Conservation (phyloP, 2,888 invertebrate species). For the Dryobotodes eremita region DNA sequence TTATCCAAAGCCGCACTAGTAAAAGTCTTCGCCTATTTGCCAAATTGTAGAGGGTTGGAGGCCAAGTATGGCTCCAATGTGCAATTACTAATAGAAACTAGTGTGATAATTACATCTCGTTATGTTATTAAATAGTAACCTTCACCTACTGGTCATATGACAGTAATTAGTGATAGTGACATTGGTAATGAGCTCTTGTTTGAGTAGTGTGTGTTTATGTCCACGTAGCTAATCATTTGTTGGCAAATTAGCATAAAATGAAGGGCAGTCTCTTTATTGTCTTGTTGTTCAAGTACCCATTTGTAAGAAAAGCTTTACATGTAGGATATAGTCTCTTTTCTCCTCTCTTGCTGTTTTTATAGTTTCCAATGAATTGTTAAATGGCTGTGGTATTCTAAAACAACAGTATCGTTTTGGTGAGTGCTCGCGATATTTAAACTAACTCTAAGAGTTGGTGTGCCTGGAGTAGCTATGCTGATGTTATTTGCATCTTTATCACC, state of each 20-base stretch:
- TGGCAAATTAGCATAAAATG: neutral
- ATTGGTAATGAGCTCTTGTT: slow-evolving; percentile 38
- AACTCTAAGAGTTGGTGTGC: neutral
- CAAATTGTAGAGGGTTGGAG: slow-evolving; percentile 41
- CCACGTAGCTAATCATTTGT: neutral
- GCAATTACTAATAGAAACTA: slow-evolving; percentile 35
- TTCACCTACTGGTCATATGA: slow-evolving; percentile 43
- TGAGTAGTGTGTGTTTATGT: slow-evolving; percentile 18
- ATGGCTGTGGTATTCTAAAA: neutral
- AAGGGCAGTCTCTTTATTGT: slow-evolving; percentile 5
- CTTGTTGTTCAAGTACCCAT: no score
- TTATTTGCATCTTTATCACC: neutral
- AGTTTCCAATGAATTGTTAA: neutral
- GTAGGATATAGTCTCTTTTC: no score
- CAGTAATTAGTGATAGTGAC: slow-evolving; percentile 47
- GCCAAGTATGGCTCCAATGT: slow-evolving; percentile 27
- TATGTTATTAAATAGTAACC: slow-evolving; percentile 35
- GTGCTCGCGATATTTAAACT: neutral
- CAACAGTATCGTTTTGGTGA: neutral
- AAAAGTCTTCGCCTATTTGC: slow-evolving; percentile 31
- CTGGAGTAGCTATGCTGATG: neutral
- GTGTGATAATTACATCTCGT: slow-evolving; percentile 49
- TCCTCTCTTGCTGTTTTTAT: neutral
- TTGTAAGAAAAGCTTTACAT: no score
- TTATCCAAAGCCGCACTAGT: slow-evolving; percentile 12